phyloP scores from a whole-genome alignment of 2,888 invertebrate genomes.

The Danaus chrysippus region DNA sequence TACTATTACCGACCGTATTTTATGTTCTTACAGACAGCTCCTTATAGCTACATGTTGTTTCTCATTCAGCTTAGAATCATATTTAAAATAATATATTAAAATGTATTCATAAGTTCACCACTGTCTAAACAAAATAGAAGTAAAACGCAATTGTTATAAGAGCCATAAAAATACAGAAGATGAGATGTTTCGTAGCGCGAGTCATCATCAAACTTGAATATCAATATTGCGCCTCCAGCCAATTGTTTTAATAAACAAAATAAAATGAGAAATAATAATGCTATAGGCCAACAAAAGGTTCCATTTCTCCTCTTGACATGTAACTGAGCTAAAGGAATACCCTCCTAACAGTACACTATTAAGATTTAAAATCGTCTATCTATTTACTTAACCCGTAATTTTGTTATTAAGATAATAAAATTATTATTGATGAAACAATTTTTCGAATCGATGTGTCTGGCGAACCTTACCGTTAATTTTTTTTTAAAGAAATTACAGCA shows the following conservation, averaged over 20 bases:
- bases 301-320: conserved; percentile 76
- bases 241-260: conserved; percentile 80
- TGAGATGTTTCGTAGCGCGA: conserved; percentile 66
- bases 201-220: conserved; percentile 79
- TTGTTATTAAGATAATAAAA: conserved; percentile 79
- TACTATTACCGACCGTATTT: background rate
- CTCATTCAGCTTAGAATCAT: too few relatives aligned
- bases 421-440: conserved; percentile 79
- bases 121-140: conserved; percentile 55
- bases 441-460: conserved; percentile 75
- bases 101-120: conserved; percentile 40
- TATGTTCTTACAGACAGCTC: background rate
- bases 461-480: conserved; percentile 74
- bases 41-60: too few relatives aligned
- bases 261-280: conserved; percentile 80
- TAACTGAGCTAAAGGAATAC: conserved; percentile 57
- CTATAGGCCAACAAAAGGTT: conserved; percentile 79
- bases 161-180: conserved; percentile 69
- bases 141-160: conserved; percentile 64
- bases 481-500: conserved; percentile 75
- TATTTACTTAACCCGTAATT: conserved; percentile 70
- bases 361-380: conserved; percentile 66
- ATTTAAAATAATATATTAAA: conserved; percentile 29
- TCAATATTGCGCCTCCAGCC: conserved; percentile 79
- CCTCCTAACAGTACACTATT: conserved; percentile 55